These are phyloP conservation scores for Megalops atlanticus DNA, from an alignment of 2,113 vertebrate genomes.

Conservation along the genomic window DNA sequence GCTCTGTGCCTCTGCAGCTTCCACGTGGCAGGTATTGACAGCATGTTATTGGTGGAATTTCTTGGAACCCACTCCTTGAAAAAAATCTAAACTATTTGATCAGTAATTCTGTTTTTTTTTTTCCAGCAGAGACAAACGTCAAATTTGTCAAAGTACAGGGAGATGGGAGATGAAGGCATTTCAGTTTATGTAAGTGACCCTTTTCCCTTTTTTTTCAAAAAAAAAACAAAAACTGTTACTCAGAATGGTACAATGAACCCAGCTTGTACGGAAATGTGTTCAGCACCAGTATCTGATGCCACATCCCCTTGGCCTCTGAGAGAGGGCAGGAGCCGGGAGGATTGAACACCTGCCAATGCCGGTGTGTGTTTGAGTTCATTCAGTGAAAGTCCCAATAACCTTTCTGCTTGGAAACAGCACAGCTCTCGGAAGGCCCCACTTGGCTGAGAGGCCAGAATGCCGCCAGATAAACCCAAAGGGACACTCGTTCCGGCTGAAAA, in stretches of 20 bases:
- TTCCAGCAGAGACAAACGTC: conserved; percentile 7
- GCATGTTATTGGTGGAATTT: background rate
- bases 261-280: too few relatives aligned
- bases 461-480: too few relatives aligned
- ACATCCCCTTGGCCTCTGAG: background rate
- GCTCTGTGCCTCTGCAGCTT: background rate
- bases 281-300: too few relatives aligned
- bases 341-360: background rate
- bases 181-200: too few relatives aligned
- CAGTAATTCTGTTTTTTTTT: background rate
- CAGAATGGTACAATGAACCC: too few relatives aligned
- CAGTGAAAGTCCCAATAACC: background rate
- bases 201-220: too few relatives aligned
- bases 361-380: conserved; percentile 10
- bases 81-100: background rate
- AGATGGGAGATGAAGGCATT: too few relatives aligned
- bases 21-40: background rate
- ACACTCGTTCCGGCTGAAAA: too few relatives aligned
- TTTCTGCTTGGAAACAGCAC: conserved; percentile 4
- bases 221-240: too few relatives aligned
- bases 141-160: conserved; percentile 13
- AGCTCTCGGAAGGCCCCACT: conserved; percentile 7
- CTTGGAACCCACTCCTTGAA: background rate
- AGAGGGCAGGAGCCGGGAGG: background rate
- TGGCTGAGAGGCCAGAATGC: too few relatives aligned